phyloP scores from a whole-genome alignment of 2,888 invertebrate genomes.

The Lasioglossum zephyrum region DNA sequence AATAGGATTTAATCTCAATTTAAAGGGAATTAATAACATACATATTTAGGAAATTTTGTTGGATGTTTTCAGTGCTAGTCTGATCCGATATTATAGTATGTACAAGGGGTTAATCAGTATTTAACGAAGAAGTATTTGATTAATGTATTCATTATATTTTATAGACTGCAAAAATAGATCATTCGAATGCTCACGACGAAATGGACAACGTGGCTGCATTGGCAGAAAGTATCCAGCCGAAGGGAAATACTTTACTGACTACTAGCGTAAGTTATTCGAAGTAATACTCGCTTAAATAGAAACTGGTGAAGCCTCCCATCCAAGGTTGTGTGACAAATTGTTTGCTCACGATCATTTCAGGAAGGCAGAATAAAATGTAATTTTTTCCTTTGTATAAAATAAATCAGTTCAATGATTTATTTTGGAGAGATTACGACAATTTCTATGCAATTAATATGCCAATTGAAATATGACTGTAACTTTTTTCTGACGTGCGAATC shows the following conservation, averaged over 20 bases:
- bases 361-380: constrained; percentile 77
- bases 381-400: constrained; percentile 45
- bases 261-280: constrained; percentile 88
- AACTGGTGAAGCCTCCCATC: constrained; percentile 75
- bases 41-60: neutral
- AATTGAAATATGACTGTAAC: neutral
- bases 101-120: neutral
- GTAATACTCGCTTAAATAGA: constrained; percentile 33
- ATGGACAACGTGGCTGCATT: constrained; percentile 97
- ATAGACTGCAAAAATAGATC: constrained; percentile 80
- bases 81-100: neutral
- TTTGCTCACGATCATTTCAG: constrained; percentile 78
- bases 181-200: constrained; percentile 88
- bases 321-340: constrained; percentile 74
- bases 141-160: constrained; percentile 36
- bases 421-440: constrained; percentile 62
- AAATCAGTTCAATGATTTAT: constrained; percentile 44
- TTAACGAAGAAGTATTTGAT: neutral
- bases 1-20: too few species aligned
- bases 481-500: constrained; percentile 1
- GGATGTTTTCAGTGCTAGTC: neutral
- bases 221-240: constrained; percentile 98
- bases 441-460: constrained; percentile 23
- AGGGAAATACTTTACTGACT: constrained; percentile 97
- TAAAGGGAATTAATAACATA: too few species aligned